Evolutionary conservation across 2,113 vertebrate species (phyloP), one percentile per base, ranked within the genome.

Genomic region (Zapus hudsonius): DNA sequence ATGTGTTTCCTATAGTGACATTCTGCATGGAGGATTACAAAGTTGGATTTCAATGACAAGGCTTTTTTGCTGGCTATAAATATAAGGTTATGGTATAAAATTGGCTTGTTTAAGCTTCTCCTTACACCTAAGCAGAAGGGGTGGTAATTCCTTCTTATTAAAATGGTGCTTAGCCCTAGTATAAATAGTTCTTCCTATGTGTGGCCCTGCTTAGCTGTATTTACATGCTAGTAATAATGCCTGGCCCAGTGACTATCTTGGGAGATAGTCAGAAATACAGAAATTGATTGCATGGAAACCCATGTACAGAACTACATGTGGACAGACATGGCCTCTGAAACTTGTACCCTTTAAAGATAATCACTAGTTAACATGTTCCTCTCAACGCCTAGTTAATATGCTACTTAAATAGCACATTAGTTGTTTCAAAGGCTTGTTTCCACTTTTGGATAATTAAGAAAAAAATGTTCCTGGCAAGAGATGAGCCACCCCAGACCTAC

Each of bases 1-100:
- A 75, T 95, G 81, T 83, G 95, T 96, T 96, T 78, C 91, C 67
- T 91, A 87, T 63, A 29, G 6, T 84, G 78, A 82, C 81, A 79
- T 95, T 95, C 52, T 72, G 81, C 92, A 85, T 57, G 81, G 89
- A 89, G 93, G 91, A 96, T 96, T 96, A 93, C 89, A 82, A 95
- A 97, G 78, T 61, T 83, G 87, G n/a, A 55, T 93, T 96, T 94
- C 92, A 93, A 67, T 70, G 70, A 87, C 59, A 27, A 69, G 78
- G 42, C 87, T 27, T 84, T 80, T 92, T 9, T 5, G 1, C 55
- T 85, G 84, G 33, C 93, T 95, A 0, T 80, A 95, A 95, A 82
- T 95, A 95, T 63, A 87, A 84, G 87, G 73, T 91, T 95, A 78
- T 40, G 13, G 70, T 66, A 69, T 79, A 84, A 90, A 81, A 94